phyloP scores from a whole-genome alignment of 2,888 invertebrate genomes.

The Polydrusus pterygomalis region DNA sequence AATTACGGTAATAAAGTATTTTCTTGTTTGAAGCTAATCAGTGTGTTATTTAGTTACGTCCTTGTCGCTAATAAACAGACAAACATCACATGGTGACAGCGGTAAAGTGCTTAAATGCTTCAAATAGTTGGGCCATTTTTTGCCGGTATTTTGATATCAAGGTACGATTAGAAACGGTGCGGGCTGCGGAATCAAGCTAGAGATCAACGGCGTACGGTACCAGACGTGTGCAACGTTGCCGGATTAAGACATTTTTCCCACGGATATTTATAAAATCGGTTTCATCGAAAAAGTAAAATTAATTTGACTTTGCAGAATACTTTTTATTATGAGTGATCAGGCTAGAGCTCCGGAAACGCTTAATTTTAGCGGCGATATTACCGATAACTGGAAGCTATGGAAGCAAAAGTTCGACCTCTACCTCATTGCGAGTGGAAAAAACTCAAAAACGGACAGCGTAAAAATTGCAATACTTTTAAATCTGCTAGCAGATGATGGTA shows the following conservation, averaged over 20 bases:
- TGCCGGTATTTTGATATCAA: not conserved
- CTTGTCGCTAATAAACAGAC: not conserved
- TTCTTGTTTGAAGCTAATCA: not conserved
- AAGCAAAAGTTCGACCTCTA: constrained; percentile 58
- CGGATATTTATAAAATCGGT: not conserved
- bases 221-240: not conserved
- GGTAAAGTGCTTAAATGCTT: not conserved
- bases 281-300: too few species aligned
- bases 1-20: too few species aligned
- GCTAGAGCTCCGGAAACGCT: constrained; percentile 29
- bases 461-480: constrained; percentile 58
- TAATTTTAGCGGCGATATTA: constrained; percentile 25
- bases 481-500: constrained; percentile 52
- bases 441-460: constrained; percentile 52
- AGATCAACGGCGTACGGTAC: not conserved
- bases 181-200: not conserved
- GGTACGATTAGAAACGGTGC: not conserved
- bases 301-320: too few species aligned
- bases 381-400: constrained; percentile 58
- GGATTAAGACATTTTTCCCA: not conserved
- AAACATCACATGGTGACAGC: not conserved
- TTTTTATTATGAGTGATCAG: constrained; percentile 22
- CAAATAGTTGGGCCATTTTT: too few species aligned
- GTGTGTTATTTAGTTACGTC: not conserved
- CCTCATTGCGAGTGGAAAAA: constrained; percentile 56